phyloP scores from a whole-genome alignment of 2,888 invertebrate genomes.

The Lasius platythorax region DNA sequence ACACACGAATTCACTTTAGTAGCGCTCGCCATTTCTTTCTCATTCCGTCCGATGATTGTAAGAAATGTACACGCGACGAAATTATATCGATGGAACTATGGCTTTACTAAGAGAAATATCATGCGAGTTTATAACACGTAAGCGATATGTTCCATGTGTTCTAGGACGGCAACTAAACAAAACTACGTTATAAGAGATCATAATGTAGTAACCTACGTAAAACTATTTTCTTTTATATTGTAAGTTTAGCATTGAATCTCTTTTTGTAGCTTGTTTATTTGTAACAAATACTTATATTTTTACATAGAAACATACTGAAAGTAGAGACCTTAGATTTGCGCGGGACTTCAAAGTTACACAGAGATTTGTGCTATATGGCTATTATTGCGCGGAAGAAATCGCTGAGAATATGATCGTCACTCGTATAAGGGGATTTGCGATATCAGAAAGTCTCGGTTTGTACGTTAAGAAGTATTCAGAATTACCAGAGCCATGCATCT shows the following conservation, averaged over 20 bases:
- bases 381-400: neutral
- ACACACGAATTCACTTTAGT: constrained; percentile 65
- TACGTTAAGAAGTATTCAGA: constrained; percentile 28
- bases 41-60: constrained; percentile 43
- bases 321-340: neutral
- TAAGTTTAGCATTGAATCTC: neutral
- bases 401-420: neutral
- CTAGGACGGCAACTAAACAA: too few species aligned
- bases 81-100: constrained; percentile 25
- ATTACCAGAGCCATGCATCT: constrained; percentile 25
- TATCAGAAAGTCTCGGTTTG: constrained; percentile 27
- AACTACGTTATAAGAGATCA: neutral
- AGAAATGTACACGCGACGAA: constrained; percentile 9
- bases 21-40: constrained; percentile 33
- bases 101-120: neutral
- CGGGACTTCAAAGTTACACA: neutral
- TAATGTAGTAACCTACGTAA: neutral
- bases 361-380: neutral
- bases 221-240: neutral
- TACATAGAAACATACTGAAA: neutral
- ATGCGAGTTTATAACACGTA: neutral
- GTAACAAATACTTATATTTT: neutral
- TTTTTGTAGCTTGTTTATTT: neutral
- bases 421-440: constrained; percentile 8
- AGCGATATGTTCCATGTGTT: neutral